A percentile compares a stretch with the other conserved stretches of the same genome.
Conservation (phyloP, 1,140 invertebrate genomes). For the Aphelinus atriplicis region DNA sequence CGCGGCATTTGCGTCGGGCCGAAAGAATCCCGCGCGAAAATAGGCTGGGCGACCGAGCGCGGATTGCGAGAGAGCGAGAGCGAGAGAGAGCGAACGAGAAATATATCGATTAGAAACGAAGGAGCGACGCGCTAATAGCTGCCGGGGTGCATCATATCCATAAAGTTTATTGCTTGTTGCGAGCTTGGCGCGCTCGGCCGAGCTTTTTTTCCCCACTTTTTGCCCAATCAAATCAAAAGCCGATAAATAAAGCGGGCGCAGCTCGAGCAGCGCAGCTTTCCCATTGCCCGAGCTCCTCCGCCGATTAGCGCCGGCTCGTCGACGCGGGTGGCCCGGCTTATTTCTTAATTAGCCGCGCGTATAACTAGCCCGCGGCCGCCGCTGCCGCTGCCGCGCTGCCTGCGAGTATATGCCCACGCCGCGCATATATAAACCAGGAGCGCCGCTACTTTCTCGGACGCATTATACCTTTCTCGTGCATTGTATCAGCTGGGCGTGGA, state of each 20-base stretch:
- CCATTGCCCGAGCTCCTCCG: not conserved
- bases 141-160: not conserved
- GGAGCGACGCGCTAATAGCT: constrained; percentile 19
- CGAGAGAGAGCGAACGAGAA: not conserved
- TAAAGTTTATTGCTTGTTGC: constrained; percentile 18
- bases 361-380: constrained; percentile 6
- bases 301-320: constrained; percentile 13
- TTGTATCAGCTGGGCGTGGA: not conserved
- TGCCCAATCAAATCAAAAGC: constrained; percentile 22
- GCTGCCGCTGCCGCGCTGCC: not conserved
- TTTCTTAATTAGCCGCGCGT: constrained; percentile 31
- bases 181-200: not conserved
- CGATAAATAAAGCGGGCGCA: constrained; percentile 22
- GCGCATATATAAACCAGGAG: constrained; percentile 24
- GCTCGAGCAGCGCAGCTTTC: not conserved
- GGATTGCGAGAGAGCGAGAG: too few relatives aligned
- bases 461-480: constrained; percentile 22
- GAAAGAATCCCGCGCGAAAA: not conserved
- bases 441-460: not conserved
- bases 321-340: constrained; percentile 30
- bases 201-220: not conserved
- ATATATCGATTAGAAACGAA: constrained; percentile 25
- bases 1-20: too few relatives aligned
- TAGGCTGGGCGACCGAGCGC: too few relatives aligned
- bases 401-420: not conserved